phyloP scores from a whole-genome alignment of 2,113 vertebrate species.

The Pao palembangensis region DNA sequence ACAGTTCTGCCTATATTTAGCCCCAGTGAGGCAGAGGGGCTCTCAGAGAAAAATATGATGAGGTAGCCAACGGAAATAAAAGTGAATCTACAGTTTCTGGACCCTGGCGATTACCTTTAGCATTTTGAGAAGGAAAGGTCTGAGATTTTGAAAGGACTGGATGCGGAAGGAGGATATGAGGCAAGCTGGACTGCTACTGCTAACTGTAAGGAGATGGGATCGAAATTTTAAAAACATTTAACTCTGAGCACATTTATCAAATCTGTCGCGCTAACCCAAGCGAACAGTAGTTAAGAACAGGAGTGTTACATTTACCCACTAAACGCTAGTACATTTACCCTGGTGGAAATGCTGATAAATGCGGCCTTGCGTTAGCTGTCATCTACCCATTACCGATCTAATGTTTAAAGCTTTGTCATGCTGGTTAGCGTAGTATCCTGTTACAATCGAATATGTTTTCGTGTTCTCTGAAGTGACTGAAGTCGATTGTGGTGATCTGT shows the following conservation, averaged over 20 bases:
- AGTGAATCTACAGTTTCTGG: conserved; percentile 45
- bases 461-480: background rate
- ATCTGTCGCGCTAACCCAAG: conserved; percentile 7
- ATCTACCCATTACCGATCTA: conserved; percentile 24
- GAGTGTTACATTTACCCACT: conserved; percentile 17
- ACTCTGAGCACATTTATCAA: conserved; percentile 28
- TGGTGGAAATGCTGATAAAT: conserved; percentile 28
- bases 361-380: conserved; percentile 64
- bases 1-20: conserved; percentile 10
- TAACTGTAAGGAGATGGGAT: conserved; percentile 48
- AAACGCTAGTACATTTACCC: conserved; percentile 22
- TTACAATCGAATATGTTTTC: background rate
- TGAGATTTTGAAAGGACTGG: conserved; percentile 58
- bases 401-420: conserved; percentile 27
- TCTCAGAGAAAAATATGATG: conserved; percentile 35
- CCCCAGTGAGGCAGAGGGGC: conserved; percentile 42
- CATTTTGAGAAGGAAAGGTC: conserved; percentile 52
- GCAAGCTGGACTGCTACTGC: conserved; percentile 59
- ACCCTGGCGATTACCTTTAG: conserved; percentile 27
- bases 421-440: background rate
- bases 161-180: conserved; percentile 67
- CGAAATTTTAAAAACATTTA: conserved; percentile 32
- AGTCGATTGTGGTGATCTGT: background rate
- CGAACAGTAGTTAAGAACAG: conserved; percentile 18
- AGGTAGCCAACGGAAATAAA: conserved; percentile 44